Conservation (phyloP, 1,140 invertebrate species). For the Hirudo medicinalis region DNA sequence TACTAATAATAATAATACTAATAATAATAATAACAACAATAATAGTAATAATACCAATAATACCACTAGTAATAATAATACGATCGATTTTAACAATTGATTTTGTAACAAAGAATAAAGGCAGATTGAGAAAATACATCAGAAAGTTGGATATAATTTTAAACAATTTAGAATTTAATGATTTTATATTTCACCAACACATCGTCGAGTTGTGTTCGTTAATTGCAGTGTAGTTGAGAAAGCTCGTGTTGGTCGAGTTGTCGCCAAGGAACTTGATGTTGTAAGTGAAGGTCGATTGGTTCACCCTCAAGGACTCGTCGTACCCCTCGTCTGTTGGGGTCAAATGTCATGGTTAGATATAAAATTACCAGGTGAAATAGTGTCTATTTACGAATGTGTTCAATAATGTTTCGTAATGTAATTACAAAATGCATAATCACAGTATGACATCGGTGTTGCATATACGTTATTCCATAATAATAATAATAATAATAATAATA, state of each 20-base stretch:
- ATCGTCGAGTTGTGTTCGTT: constrained; percentile 6
- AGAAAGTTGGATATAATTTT: no score
- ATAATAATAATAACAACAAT: no score
- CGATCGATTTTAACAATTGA: no score
- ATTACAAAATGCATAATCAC: background rate
- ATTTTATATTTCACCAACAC: background rate
- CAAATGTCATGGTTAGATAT: background rate
- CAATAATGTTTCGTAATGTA: background rate
- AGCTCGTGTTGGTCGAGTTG: constrained; percentile 11
- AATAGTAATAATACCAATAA: no score
- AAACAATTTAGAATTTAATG: background rate
- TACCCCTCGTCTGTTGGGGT: background rate
- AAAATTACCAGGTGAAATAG: background rate
- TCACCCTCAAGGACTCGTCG: background rate
- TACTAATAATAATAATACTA: background rate
- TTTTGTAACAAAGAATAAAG: no score
- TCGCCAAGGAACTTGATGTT: background rate
- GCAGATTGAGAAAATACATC: no score
- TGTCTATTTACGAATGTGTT: no score
- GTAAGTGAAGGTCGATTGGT: constrained; percentile 1
- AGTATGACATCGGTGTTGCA: background rate
- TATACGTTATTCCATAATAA: no score
- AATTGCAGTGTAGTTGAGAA: background rate
- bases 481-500: no score
- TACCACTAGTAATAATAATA: no score